Percentiles rank a stretch among this genome's conserved stretches.
Conservation (phyloP, 2,113 vertebrate species). For the Chrysochloris asiatica region DNA sequence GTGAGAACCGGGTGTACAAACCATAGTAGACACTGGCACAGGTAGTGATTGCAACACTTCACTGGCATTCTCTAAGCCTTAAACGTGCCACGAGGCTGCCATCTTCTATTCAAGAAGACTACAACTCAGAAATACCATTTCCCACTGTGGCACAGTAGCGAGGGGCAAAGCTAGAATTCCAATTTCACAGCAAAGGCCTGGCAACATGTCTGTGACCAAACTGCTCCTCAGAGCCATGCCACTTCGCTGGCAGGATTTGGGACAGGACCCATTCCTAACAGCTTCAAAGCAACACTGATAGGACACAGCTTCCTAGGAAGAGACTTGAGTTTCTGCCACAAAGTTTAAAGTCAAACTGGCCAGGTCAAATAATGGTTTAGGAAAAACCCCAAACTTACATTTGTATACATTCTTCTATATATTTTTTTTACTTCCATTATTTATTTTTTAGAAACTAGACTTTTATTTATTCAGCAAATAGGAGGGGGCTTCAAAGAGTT, state of each 20-base stretch:
- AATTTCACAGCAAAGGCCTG: neutral
- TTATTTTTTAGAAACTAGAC: too few relatives aligned
- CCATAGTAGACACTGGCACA: rapidly evolving
- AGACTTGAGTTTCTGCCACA: neutral
- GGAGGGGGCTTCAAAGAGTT: too few relatives aligned
- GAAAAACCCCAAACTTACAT: neutral
- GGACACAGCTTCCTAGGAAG: too few relatives aligned
- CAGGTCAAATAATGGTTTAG: neutral
- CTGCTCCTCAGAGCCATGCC: neutral
- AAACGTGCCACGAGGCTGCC: neutral
- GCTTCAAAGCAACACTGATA: too few relatives aligned
- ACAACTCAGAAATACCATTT: neutral
- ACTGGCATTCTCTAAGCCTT: neutral
- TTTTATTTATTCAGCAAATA: too few relatives aligned
- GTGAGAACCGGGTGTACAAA: rapidly evolving
- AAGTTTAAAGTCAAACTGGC: neutral
- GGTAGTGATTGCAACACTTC: neutral
- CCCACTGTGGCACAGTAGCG: neutral
- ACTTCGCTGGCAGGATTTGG: neutral
- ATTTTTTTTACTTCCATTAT: neutral
- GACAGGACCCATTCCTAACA: neutral
- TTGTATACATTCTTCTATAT: too few relatives aligned
- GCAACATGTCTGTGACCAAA: neutral
- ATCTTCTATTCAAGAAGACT: neutral
- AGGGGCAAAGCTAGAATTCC: neutral